Evolutionary conservation across 1,140 invertebrate genomes (phyloP), one percentile per base, ranked within the genome.

Genomic region (Adoxophyes honmai): DNA sequence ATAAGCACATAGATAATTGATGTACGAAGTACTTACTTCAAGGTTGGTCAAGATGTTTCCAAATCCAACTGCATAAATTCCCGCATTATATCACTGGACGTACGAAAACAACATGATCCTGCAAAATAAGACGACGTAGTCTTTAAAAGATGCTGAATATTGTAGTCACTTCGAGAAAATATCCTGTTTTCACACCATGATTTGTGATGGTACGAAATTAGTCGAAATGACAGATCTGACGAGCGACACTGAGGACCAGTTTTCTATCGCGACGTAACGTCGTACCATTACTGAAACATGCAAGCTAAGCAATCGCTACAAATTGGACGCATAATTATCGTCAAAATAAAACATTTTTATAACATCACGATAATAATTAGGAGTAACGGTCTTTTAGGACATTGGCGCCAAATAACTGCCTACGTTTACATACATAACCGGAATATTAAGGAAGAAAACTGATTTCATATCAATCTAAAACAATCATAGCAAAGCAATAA

Each of bases 321-420:
- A 48, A 28, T n/a, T 13, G 21, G 11, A 11, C 42, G 5, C 18
- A 48, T 48, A 4, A 9, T 21, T 9, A 33, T 10, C 11, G 21
- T 28, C 2, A 28, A 21, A 68, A 60, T 48, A 53, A 35, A 53
- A 34, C 42, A 36, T 59, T 64, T 36, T 63, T 54, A 44, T 37
- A 52, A 60, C 55, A 58, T 60, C 62, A 58, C 55, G 53, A 48
- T 65, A 77, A 64, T 68, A 66, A 64, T 36, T 34, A 55, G 28
- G 56, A 66, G 75, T 86, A 88, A 88, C 85, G 83, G 85, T 86
- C 77, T 86, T 83, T 79, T 62, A 72, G 65, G 70, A 68, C 78
- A 75, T 88, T 88, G 83, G 85, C 85, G 85, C 85, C 81, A 88
- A 88, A 83, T 83, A 87, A 75, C 70, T 81, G 85, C 77, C 81